A percentile compares a stretch with the other conserved stretches of the same genome.
Conservation (phyloP, 2,113 vertebrate species). For the Chaetura pelagica region DNA sequence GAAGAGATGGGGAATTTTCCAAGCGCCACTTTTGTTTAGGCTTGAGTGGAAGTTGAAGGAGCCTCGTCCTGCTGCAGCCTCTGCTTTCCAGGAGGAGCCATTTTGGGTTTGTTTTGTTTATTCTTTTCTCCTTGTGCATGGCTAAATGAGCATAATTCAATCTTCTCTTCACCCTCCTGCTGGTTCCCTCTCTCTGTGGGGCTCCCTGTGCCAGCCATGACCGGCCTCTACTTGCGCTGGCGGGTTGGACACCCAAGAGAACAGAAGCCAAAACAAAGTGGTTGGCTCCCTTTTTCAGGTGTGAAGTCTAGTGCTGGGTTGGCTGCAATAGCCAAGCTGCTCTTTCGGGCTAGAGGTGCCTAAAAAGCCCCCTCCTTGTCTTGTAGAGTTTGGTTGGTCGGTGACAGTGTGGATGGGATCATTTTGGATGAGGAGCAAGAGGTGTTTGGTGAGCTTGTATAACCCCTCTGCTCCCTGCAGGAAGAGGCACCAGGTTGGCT, state of each 20-base stretch:
- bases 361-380: neutral
- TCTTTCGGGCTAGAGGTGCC: neutral
- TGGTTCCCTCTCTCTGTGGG: neutral
- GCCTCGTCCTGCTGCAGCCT: neutral
- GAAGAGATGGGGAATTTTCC: neutral
- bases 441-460: neutral
- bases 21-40: accelerated
- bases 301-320: neutral
- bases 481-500: neutral
- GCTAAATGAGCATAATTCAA: neutral
- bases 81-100: conserved; percentile 37
- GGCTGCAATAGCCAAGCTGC: neutral
- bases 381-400: neutral
- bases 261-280: neutral
- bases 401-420: neutral
- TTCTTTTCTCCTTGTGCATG: neutral
- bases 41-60: accelerated
- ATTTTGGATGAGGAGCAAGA: neutral
- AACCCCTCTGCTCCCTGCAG: neutral
- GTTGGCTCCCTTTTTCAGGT: neutral
- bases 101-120: conserved; percentile 49
- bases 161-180: neutral
- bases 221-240: conserved; percentile 45
- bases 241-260: conserved; percentile 11
- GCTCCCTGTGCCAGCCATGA: neutral